phyloP scores from a whole-genome alignment of 2,888 invertebrate genomes.

The Priocnemis perturbator region DNA sequence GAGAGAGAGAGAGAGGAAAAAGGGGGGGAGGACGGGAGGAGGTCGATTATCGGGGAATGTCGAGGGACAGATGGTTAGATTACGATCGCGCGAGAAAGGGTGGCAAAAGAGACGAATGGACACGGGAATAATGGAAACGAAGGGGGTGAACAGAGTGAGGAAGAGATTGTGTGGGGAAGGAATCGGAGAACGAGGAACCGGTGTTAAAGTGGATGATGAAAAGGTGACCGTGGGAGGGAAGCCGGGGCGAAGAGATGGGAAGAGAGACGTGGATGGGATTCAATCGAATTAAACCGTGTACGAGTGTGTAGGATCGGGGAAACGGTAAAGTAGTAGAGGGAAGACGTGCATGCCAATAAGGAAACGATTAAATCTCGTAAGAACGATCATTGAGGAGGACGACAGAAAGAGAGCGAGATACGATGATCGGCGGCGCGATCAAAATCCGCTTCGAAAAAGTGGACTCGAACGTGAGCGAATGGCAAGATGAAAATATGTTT shows the following conservation, averaged over 20 bases:
- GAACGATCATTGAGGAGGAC: background rate
- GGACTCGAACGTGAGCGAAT: too few relatives aligned
- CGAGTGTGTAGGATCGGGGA: too few relatives aligned
- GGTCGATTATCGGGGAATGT: too few relatives aligned
- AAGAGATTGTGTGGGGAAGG: background rate
- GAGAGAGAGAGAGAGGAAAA: constrained; percentile 1
- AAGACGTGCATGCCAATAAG: too few relatives aligned
- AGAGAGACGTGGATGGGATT: background rate
- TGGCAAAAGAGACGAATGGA: background rate
- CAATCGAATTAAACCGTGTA: too few relatives aligned
- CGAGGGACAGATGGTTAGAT: too few relatives aligned
- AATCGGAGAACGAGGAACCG: background rate
- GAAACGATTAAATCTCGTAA: too few relatives aligned
- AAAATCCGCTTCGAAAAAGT: background rate
- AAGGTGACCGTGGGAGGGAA: background rate
- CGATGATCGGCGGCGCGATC: too few relatives aligned
- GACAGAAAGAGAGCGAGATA: too few relatives aligned
- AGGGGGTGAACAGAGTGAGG: background rate
- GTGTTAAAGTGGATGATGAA: background rate
- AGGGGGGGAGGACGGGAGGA: too few relatives aligned
- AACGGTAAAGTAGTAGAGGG: too few relatives aligned
- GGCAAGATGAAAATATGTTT: too few relatives aligned
- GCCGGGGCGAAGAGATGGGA: background rate
- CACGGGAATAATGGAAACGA: background rate
- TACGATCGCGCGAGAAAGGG: background rate